Base-by-base conservation (phyloP, 2,113 vertebrate genomes). In the Sakesphorus luctuosus region DNA sequence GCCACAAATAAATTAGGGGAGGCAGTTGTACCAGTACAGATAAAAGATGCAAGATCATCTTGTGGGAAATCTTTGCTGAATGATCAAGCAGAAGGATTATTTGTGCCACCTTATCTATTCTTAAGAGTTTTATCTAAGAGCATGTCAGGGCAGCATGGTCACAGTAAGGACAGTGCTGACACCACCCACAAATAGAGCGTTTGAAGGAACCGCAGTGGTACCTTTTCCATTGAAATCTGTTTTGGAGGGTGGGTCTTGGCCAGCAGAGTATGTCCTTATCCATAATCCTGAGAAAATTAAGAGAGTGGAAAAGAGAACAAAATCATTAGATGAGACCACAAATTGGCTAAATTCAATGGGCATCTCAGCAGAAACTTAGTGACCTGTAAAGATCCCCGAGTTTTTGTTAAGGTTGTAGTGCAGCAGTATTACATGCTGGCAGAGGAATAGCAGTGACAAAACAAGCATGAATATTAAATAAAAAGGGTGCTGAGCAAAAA, bases 21-120 rank as follows among this genome's bases (percentile, higher is more conserved):
- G 38, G 25, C 53, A 71, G 74, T 69, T 80, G 43, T 35, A 79
- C 10, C 36, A 69, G 26, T 24, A 35, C 26, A 75, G 76, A 83
- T 55, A 36, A 85, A 90, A 95, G 61, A 56, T 63, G 19, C 61
- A 84, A 82, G 81, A 89, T 65, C 68, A 61, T 53, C 79, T 92
- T 79, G 52, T 77, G 73, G 36, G 76, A 96, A 95, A 87, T 77
- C 73, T 91, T 82, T 77, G 66, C 47, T 55, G 55, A 93, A 87
- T 67, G 75, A 90, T 81, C 66, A 78, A 43, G n/a, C 62, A 84
- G 72, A 88, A 23, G 69, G 93, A 86, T 36, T 71, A 62, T n/a
- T 59, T 12, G 33, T 33, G 36, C 44, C 85, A 50, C 40, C 33
- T 83, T 43, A 80, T 59, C 26, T 87, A 36, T 74, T 87, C 50